Base-by-base conservation (phyloP, 2,888 invertebrate species). In the Neoitamus cyanurus region DNA sequence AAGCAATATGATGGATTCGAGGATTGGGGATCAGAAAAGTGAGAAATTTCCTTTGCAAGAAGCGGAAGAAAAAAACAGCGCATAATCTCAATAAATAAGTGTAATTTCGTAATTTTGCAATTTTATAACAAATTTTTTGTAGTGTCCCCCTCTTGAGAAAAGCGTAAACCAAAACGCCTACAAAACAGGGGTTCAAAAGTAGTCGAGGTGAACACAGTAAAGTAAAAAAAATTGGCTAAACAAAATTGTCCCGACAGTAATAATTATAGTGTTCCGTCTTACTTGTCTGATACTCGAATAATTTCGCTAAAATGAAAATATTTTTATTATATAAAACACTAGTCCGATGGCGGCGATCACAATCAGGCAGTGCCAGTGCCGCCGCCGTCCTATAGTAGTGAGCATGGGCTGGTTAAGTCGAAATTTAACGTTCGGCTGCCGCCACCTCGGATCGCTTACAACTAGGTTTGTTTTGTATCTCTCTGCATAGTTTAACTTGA, bases 341-440 rank as follows among this genome's bases (percentile, higher is more conserved):
- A 48, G 58, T 58, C 58, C 58, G 58, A 58, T 25, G 20, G 58
- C 58, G 58, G 58, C 25, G 58, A 25, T 20, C 58, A 58, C 7
- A 58, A 58, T 58, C 9, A 37, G 37, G 13, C 37, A 37, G 3
- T 37, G 37, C 37, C 37, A 37, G 37, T 11, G 37, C 37, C 58
- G 58, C 58, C 58, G 58, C 58, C 58, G 25, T 58, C 58, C 78
- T 78, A 48, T 82, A 82, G 37, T 82, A 80, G 69, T 82, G 82
- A 46, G 78, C 77, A 73, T 84, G 73, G 30, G 68, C 68, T 84
- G 58, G 58, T 84, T 84, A 73, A 75, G 46, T 84, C 73, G 48
- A 83, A 58, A 58, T 58, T 58, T 15, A 58, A 58, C 58, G 58
- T 58, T 20, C 58, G 58, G 58, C 58, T 58, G 58, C 58, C 58